Evolutionary conservation across 2,797 vertebrate genomes (phyloP), one percentile per base, ranked within the genome.

Genomic region (Schizothorax lantsangensis): DNA sequence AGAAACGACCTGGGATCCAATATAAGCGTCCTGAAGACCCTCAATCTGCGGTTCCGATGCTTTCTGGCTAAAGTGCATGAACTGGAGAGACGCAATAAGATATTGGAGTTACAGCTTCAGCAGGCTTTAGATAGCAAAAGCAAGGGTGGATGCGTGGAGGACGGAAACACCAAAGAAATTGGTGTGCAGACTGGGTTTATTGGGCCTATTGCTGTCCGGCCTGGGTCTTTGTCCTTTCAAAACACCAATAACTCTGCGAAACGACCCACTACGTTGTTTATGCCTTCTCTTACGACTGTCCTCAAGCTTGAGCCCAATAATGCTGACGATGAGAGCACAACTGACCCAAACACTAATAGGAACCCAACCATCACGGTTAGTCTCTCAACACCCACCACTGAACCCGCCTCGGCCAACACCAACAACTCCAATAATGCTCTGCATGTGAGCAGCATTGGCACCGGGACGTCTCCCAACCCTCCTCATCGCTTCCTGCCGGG

Each of bases 61-160:
- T 99, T 99, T 92, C 90, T 99, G 93, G 98, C 98, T 30, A 98
- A 98, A 91, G 98, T 99, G 83, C 98, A 99, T 43, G 98, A 99
- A 83, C 89, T 99, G 86, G 98, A 99, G 94, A 95, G 98, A 69
- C 95, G 98, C 73, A 99, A 99, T 92, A 97, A 97, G 93, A 97
- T 97, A 88, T 90, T 99, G 89, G 98, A 99, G 92, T 97, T 98
- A 90, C 98, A 98, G 93, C 96, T 99, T 89, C 97, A 98, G 92
- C 97, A 98, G 93, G 97, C 97, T 21, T 92, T 97, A 88, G 96
- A 97, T 71, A 95, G 90, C 88, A 97, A 72, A n/a, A 85, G 96
- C 81, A 86, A 86, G 5, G 80, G 93, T 85, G 91, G 94, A 89
- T 94, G 93, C 91, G 78, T 93, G 77, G 91, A 94, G 87, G 87